Base-by-base conservation (phyloP, 1,140 invertebrate genomes). In the Bombus sylvicola region DNA sequence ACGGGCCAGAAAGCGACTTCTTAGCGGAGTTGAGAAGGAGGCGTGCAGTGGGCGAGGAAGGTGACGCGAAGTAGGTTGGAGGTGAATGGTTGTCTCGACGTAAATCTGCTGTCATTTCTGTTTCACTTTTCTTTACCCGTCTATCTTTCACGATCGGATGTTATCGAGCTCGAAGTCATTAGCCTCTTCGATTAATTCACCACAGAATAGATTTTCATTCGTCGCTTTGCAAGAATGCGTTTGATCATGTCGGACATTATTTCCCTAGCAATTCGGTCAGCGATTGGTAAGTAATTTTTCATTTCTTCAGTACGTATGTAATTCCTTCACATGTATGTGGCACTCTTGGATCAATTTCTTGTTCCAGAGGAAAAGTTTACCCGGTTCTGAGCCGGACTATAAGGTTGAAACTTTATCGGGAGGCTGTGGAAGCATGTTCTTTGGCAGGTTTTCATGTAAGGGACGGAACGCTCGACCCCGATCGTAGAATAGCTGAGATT, bases 1-100 rank as follows among this genome's bases (percentile, higher is more conserved):
- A 90, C 89, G 88, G 81, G 76, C 53, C 80, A 79, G 79, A 92
- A 88, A 92, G 88, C 90, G 91, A 87, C 88, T 91, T 86, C 88
- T 90, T 90, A 86, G 57, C 87, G 41, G 53, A 66, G 69, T 66
- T 13, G 72, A 18, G 68, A 75, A 81, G 66, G 37, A 72, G 66
- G 31, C 39, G 18, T 9, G 25, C 8, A 34, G 15, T 34, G 66
- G 59, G 47, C 53, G 57, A 66, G 25, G 71, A 62, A 53, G 69
- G 47, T 66, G 64, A 41, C 34, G 73, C 41, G 37, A 76, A 64
- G 62, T 43, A 53, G 22, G 47, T 57, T 39, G 66, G 68, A 68
- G 75, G 64, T 57, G 74, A 75, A 57, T n/a, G 74, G 74, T 47
- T 69, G 83, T 81, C n/a, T 75, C 77, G 34, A 66, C 41, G 37